A percentile compares a stretch with the other conserved stretches of the same genome.
These are phyloP conservation scores for Xenopus borealis DNA, from an alignment of 2,113 vertebrate genomes.

Conservation along the genomic window DNA sequence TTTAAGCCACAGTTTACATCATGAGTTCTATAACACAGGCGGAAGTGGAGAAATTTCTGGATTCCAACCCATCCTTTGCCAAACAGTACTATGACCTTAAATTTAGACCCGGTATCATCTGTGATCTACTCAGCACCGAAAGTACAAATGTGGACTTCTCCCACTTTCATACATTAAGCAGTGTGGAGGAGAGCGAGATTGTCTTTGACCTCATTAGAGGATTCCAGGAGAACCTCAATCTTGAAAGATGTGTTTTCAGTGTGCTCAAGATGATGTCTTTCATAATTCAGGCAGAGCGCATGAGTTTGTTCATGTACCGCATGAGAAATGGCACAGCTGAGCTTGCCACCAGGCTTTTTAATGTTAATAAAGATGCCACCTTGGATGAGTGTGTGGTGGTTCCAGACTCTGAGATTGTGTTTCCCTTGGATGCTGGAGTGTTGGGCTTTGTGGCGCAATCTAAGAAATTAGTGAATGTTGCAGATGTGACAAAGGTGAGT, in stretches of 20 bases:
- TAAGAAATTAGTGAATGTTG: constrained; percentile 77
- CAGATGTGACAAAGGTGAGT: constrained; percentile 70
- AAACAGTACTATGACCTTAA: constrained; percentile 74
- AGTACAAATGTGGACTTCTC: constrained; percentile 61
- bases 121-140: constrained; percentile 66
- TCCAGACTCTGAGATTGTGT: constrained; percentile 83
- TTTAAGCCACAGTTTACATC: constrained; percentile 18
- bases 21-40: constrained; percentile 58
- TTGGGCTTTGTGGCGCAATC: constrained; percentile 76
- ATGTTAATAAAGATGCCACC: constrained; percentile 69
- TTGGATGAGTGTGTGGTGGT: constrained; percentile 79
- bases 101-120: constrained; percentile 70
- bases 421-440: constrained; percentile 80
- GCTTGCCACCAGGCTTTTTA: constrained; percentile 81
- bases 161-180: constrained; percentile 61
- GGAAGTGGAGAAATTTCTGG: constrained; percentile 79
- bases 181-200: constrained; percentile 81
- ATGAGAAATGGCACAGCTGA: constrained; percentile 78
- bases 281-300: constrained; percentile 74
- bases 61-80: constrained; percentile 76
- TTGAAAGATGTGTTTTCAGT: constrained; percentile 76
- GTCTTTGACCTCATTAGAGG: constrained; percentile 81
- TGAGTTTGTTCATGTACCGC: constrained; percentile 86
- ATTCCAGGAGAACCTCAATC: constrained; percentile 79
- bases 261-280: constrained; percentile 78